phyloP scores from a whole-genome alignment of 1,140 invertebrate species.

The Drosophila kepulauana region DNA sequence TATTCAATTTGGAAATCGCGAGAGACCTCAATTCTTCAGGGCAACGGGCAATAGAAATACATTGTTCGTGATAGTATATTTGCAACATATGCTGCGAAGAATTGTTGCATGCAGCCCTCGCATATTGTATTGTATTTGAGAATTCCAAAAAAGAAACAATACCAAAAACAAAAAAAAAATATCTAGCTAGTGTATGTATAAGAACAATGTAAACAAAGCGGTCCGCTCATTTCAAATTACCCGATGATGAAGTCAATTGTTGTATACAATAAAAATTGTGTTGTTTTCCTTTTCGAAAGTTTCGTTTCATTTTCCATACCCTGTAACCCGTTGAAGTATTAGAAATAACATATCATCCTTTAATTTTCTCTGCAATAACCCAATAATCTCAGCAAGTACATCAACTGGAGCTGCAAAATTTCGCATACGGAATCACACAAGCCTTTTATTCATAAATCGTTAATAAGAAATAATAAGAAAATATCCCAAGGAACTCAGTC shows the following conservation, averaged over 20 bases:
- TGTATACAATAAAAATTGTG: slow-evolving; percentile 73
- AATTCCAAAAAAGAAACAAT: slow-evolving; percentile 57
- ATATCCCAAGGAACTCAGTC: no score
- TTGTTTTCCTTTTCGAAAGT: slow-evolving; percentile 68
- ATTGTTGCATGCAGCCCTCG: slow-evolving; percentile 38
- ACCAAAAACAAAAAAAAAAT: slow-evolving; percentile 45
- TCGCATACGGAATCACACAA: no score
- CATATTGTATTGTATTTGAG: slow-evolving; percentile 50
- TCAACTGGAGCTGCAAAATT: no score
- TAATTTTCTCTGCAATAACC: no score
- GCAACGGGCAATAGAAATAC: slow-evolving; percentile 14
- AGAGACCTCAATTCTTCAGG: slow-evolving; percentile 30
- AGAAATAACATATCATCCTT: no score
- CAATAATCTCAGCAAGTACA: no score
- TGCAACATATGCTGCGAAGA: background rate
- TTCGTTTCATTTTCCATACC: slow-evolving; percentile 43
- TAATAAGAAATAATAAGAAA: no score
- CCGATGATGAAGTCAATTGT: slow-evolving; percentile 83
- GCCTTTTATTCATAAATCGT: no score
- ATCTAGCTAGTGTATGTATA: slow-evolving; percentile 44
- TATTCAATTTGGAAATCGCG: slow-evolving; percentile 32
- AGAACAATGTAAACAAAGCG: slow-evolving; percentile 81
- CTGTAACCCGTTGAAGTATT: slow-evolving; percentile 10
- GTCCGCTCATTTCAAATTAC: slow-evolving; percentile 75
- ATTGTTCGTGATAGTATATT: no score